phyloP scores from a whole-genome alignment of 2,797 vertebrate genomes.

The Chaetophractus vellerosus region DNA sequence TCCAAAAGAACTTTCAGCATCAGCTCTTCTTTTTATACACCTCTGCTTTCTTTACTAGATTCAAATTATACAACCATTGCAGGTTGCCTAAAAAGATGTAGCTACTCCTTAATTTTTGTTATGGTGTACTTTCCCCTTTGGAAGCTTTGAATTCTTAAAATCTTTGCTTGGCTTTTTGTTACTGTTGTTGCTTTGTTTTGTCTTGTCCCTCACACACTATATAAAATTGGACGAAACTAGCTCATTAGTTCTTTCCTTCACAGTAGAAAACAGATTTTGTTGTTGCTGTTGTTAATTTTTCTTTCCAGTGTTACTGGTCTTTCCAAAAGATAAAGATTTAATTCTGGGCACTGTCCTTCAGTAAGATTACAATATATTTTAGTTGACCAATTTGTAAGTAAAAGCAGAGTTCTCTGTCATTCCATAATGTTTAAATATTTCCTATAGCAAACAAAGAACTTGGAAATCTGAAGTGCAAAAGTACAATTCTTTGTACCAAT shows the following conservation, averaged over 20 bases:
- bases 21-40: neutral
- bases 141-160: conserved; percentile 56
- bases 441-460: neutral
- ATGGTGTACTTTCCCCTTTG: neutral
- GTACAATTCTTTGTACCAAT: conserved; percentile 10
- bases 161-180: neutral
- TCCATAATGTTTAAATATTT: neutral
- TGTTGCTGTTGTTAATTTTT: conserved; percentile 45
- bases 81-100: conserved; percentile 17
- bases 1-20: neutral
- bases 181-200: conserved; percentile 24
- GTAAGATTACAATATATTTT: neutral
- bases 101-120: neutral
- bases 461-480: conserved; percentile 24
- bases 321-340: neutral
- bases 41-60: neutral
- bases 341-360: neutral
- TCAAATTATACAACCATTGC: neutral
- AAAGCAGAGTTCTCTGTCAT: neutral
- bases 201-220: neutral
- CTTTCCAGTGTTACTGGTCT: neutral
- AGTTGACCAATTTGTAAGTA: neutral
- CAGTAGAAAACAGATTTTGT: conserved; percentile 47
- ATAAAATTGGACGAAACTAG: conserved; percentile 44
- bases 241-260: neutral